Base-by-base conservation (phyloP, 2,113 vertebrate species). In the Prinia subflava region DNA sequence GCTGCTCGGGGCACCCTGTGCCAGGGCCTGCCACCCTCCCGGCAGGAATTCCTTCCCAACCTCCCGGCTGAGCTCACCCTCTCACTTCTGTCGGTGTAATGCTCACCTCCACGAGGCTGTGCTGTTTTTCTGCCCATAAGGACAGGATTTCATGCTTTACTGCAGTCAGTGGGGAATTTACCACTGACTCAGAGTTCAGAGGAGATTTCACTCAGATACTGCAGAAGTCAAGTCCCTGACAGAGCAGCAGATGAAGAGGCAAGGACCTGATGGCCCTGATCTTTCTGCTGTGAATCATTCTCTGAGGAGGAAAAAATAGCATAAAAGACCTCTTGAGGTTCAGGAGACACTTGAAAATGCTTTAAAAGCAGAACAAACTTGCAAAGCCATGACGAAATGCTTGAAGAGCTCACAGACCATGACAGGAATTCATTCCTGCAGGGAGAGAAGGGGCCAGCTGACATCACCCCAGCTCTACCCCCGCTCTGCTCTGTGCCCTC, bases 1-100 rank as follows among this genome's bases (percentile, higher is more conserved):
- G 41, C 41, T 41, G 0, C 41, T 8, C 41, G 42, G 49, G 35
- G 30, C 30, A 27, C 3, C 3, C n/a, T 24, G n/a, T 62, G 39
- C 64, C 64, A 60, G 53, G 13, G 10, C 16, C 23, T 57, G 1
- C 17, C 67, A 13, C 35, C n/a, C n/a, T 79, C 30, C 2, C 25
- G 20, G 42, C 3, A 6, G 8, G 9, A 24, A 30, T 68, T 55
- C 11, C n/a, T 27, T 1, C 30, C 30, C n/a, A 7, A 2, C 0
- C 4, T 5, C 78, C 62, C 1, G 6, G 1, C 60, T 53, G 53
- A 60, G 21, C 2, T 60, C 60, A 30, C 11, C 44, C 44, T 52
- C 23, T n/a, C 19, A 2, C 13, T n/a, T 8, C 15, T 37, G 57
- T 3, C 42, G 8, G 7, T 1, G 22, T 2, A 15, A 17, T 4